phyloP scores from a whole-genome alignment of 2,113 vertebrate species.

The Barbus barbus region DNA sequence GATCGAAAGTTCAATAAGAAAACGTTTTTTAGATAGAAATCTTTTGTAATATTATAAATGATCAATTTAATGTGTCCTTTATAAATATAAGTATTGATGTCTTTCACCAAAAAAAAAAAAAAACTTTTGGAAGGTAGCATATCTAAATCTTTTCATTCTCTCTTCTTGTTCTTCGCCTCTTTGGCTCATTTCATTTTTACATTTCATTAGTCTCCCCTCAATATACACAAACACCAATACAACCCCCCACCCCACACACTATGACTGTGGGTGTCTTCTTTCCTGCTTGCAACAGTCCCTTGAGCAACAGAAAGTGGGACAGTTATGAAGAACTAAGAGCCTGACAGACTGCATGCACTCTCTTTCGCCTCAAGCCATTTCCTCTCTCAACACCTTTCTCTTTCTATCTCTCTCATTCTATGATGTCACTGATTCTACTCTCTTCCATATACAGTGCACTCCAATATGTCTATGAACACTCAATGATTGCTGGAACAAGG shows the following conservation, averaged over 20 bases:
- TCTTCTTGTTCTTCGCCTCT: not conserved
- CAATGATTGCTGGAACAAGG: not conserved
- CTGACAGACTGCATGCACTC: slow-evolving; percentile 34
- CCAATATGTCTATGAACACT: not conserved
- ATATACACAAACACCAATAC: not conserved
- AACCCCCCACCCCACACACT: not conserved
- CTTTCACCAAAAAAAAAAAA: not conserved
- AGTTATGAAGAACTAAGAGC: slow-evolving; percentile 48
- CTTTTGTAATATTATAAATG: not conserved
- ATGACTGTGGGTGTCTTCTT: slow-evolving; percentile 13
- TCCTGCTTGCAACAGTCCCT: slow-evolving; percentile 17
- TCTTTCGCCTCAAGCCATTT: slow-evolving; percentile 27
- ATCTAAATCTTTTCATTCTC: not conserved
- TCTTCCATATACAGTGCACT: not conserved
- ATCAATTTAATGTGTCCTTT: not conserved
- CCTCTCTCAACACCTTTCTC: slow-evolving; percentile 16
- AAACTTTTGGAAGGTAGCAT: not conserved
- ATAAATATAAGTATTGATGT: not conserved
- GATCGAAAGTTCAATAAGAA: not conserved
- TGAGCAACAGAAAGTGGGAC: slow-evolving; percentile 31
- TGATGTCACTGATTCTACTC: not conserved
- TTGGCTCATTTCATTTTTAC: slow-evolving; percentile 24
- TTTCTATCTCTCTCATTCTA: not conserved
- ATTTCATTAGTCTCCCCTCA: slow-evolving; percentile 18
- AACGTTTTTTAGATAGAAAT: not conserved